Percentiles rank a stretch among this genome's conserved stretches.
Conservation (phyloP, 2,888 invertebrate species). For the Aproaerema taeniolella region DNA sequence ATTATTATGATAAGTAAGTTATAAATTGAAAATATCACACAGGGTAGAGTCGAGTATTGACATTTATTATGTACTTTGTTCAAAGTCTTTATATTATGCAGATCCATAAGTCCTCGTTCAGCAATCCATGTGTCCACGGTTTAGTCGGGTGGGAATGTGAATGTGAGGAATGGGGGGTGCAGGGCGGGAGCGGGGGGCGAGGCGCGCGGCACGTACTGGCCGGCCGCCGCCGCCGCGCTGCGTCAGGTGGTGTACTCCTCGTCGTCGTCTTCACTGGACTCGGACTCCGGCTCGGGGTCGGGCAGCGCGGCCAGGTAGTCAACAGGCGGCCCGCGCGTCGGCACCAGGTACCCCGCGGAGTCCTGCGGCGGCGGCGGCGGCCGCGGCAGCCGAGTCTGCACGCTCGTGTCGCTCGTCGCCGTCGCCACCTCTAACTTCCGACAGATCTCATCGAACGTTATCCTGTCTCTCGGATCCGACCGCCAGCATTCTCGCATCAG, state of each 20-base stretch:
- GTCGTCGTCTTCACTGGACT: conserved; percentile 54
- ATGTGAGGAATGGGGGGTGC: conserved; percentile 32
- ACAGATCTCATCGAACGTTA: conserved; percentile 83
- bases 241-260: conserved; percentile 67
- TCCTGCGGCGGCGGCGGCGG: conserved; percentile 80
- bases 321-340: conserved; percentile 69
- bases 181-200: conserved; percentile 35
- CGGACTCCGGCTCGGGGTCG: conserved; percentile 46
- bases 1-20: not conserved
- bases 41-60: conserved; percentile 25
- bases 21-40: conserved; percentile 24
- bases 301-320: conserved; percentile 79
- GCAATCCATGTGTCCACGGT: not conserved
- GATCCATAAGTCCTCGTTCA: not conserved
- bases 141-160: conserved; percentile 47
- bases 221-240: conserved; percentile 34
- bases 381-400: conserved; percentile 52
- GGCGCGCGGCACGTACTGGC: conserved; percentile 50
- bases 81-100: too few species aligned
- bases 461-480: conserved; percentile 86
- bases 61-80: too few species aligned
- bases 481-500: conserved; percentile 90
- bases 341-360: conserved; percentile 82
- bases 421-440: conserved; percentile 77
- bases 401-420: conserved; percentile 37